phyloP scores from a whole-genome alignment of 2,888 invertebrate genomes.

The Hirtodrosophila cameraria region DNA sequence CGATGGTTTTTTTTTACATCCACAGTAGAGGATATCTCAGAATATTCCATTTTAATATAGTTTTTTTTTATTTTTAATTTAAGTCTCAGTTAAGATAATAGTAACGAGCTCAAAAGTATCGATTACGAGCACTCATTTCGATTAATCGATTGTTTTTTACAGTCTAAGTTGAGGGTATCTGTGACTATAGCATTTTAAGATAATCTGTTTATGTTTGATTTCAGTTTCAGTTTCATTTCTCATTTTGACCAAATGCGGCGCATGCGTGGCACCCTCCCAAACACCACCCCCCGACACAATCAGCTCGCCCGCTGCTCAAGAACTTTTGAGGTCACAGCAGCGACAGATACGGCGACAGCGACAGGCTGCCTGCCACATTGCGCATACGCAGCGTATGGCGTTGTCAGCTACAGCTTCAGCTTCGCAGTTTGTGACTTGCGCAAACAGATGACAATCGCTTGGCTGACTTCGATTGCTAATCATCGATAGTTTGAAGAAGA shows the following conservation, averaged over 20 bases:
- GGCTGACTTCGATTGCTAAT: conserved; percentile 29
- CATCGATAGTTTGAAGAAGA: conserved; percentile 40
- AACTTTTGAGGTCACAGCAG: conserved; percentile 52
- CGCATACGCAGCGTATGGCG: conserved; percentile 70
- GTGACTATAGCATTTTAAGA: background rate
- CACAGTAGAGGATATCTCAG: too few species aligned
- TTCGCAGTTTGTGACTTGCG: conserved; percentile 43
- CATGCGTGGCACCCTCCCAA: conserved; percentile 30
- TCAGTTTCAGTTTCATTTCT: conserved; percentile 27
- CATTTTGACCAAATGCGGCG: conserved; percentile 72
- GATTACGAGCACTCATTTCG: too few species aligned
- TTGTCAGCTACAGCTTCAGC: conserved; percentile 9
- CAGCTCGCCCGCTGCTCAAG: conserved; percentile 3
- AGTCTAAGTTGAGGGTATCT: too few species aligned
- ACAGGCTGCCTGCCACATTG: conserved; percentile 43
- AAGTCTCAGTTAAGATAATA: too few species aligned
- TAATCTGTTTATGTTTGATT: conserved; percentile 13
- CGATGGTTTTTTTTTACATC: too few species aligned
- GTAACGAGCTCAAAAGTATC: too few species aligned
- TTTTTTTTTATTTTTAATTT: too few species aligned
- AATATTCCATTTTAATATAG: too few species aligned
- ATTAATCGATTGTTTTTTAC: too few species aligned
- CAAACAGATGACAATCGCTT: conserved; percentile 50
- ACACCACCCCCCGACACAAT: background rate
- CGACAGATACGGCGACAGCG: too few species aligned